Conservation (phyloP, 1,140 invertebrate genomes). For the Bombus ignitus region DNA sequence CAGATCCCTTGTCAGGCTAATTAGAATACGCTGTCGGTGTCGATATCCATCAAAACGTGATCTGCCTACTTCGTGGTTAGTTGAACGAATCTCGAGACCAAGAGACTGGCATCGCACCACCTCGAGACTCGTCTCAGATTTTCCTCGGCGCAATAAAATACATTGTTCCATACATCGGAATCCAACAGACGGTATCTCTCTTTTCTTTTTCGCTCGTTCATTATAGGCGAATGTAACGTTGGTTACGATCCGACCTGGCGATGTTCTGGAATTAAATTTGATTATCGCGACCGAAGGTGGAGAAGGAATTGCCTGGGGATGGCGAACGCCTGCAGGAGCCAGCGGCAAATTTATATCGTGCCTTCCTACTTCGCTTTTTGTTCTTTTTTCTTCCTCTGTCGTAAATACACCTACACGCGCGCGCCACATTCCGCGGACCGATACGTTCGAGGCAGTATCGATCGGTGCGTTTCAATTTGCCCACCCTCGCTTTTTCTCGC, state of each 20-base stretch:
- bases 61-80: conserved; percentile 26
- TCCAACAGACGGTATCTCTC: conserved; percentile 23
- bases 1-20: neutral
- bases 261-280: conserved; percentile 75
- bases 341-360: conserved; percentile 9
- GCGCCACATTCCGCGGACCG: conserved; percentile 7
- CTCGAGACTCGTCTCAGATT: conserved; percentile 1
- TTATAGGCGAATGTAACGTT: conserved; percentile 71
- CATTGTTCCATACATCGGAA: conserved; percentile 32
- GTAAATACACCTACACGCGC: neutral
- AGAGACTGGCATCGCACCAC: neutral
- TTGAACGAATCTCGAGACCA: conserved; percentile 8
- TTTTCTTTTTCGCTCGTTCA: neutral
- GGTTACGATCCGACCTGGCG: conserved; percentile 67
- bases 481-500: neutral
- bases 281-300: conserved; percentile 65
- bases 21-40: neutral
- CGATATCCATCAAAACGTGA: conserved; percentile 23
- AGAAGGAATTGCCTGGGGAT: neutral
- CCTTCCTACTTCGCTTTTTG: no score
- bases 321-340: neutral
- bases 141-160: conserved; percentile 65
- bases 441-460: conserved; percentile 33
- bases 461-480: conserved; percentile 26
- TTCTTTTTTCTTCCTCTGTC: neutral